These are phyloP conservation scores for Solen grandis DNA, from an alignment of 1,140 invertebrate species.

Conservation along the genomic window DNA sequence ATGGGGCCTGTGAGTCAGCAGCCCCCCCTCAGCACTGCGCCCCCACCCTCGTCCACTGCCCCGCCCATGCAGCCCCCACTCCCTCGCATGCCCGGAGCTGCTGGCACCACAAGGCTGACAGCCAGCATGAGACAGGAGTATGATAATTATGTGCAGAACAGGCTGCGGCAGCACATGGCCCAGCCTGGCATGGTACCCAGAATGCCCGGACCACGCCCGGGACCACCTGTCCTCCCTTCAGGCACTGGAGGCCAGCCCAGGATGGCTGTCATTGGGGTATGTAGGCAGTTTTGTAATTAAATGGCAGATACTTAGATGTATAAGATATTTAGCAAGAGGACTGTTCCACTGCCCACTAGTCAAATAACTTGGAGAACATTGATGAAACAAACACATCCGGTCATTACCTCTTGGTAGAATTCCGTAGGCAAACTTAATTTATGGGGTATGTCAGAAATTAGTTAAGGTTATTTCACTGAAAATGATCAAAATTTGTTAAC, in stretches of 20 bases:
- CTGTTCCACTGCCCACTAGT: too few relatives aligned
- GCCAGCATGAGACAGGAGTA: conserved; percentile 76
- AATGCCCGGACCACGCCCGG: conserved; percentile 35
- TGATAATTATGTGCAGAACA: conserved; percentile 78
- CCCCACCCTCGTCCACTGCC: conserved; percentile 15
- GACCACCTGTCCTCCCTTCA: background rate
- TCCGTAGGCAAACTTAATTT: too few relatives aligned
- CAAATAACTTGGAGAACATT: too few relatives aligned
- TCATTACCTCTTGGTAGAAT: too few relatives aligned
- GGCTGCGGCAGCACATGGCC: conserved; percentile 64
- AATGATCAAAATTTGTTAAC: too few relatives aligned
- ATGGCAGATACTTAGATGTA: too few relatives aligned
- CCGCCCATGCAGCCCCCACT: conserved; percentile 49
- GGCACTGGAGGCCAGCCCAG: conserved; percentile 23
- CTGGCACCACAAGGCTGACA: conserved; percentile 63
- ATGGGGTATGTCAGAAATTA: too few relatives aligned
- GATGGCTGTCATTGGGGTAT: conserved; percentile 48
- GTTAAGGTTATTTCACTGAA: too few relatives aligned
- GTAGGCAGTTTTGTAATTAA: too few relatives aligned
- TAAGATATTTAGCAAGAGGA: too few relatives aligned
- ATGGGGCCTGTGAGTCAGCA: too few relatives aligned
- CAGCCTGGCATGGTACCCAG: conserved; percentile 23
- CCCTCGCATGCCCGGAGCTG: conserved; percentile 63
- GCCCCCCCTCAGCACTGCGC: background rate
- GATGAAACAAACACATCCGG: too few relatives aligned